Evolutionary conservation across 2,888 invertebrate species (phyloP), one percentile per base, ranked within the genome.

Genomic region (Chrysolina oricalcia): DNA sequence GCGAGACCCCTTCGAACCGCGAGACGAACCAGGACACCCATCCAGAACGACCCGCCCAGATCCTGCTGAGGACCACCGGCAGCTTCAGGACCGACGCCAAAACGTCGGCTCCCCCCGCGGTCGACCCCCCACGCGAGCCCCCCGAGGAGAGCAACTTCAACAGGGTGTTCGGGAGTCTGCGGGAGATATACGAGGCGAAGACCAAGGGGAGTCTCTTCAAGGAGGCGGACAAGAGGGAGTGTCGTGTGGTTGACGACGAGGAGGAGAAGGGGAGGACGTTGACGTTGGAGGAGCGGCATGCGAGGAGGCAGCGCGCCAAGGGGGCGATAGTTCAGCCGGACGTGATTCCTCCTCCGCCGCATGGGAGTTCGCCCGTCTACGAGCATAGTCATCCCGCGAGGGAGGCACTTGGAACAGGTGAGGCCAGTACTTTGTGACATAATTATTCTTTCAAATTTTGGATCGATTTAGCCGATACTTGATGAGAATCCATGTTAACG

Each of bases 171-270:
- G 92, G 93, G 50, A 95, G 94, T 85, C 89, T 96, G 1, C 90
- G 95, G 69, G 94, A 94, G 85, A 94, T 95, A 78, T 94, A 93
- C 83, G 94, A 95, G 81, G 92, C 92, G 15, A 91, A 91, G 62
- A 90, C 91, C 76, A 90, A 89, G 76, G 87, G 89, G 40, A 89
- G 76, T 9, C 77, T 80, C 15, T 70, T 48, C n/a, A 62, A 63
- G 10, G 65, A 53, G n/a, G 41, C 21, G 8, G 10, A 27, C 3
- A 19, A 17, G 50, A 62, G 40, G 21, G 64, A 65, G 0, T 19
- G 67, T 15, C 63, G 71, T n/a, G 68, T 77, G 15, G 48, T 89
- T 46, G 88, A 85, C 13, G 87, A 88, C 41, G 91, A 92, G 77
- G 92, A 92, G 85, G 92, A 92, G 85, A 76, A 80, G 69, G 93